Evolutionary conservation across 2,888 invertebrate species (phyloP).

Genomic region (Scelioninae gen. 1): DNA sequence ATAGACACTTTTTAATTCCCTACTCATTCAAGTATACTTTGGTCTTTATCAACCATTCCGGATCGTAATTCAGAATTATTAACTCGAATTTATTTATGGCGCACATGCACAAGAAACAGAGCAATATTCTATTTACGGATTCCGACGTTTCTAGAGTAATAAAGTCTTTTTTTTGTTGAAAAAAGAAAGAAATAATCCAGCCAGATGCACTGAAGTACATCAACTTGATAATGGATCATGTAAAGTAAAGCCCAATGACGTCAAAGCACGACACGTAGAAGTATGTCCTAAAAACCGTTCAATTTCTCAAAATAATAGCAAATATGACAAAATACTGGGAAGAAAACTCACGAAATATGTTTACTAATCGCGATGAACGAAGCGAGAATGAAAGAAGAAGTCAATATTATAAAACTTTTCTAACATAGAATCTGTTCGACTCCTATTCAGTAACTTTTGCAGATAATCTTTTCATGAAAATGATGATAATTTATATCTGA

Average conservation of each 20-base stretch:
- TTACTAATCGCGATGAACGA: not conserved
- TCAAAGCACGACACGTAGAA: slow-evolving; percentile 5
- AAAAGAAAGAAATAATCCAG: slow-evolving; percentile 13
- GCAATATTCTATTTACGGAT: slow-evolving; percentile 12
- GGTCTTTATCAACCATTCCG: slow-evolving; percentile 18
- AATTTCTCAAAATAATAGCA: slow-evolving; percentile 27
- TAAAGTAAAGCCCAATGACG: slow-evolving; percentile 21
- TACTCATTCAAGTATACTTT: slow-evolving; percentile 18
- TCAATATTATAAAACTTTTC: not conserved
- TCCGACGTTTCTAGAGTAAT: slow-evolving; percentile 11
- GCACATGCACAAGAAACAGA: not conserved
- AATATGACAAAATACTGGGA: slow-evolving; percentile 6
- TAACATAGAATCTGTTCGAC: not conserved
- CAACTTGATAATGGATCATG: slow-evolving; percentile 6
- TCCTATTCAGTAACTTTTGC: not conserved
- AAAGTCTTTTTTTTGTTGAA: slow-evolving; percentile 22
- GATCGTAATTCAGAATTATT: slow-evolving; percentile 10
- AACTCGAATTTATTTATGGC: slow-evolving; percentile 19
- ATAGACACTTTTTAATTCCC: slow-evolving; percentile 55
- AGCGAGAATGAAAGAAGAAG: not conserved
- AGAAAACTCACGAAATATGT: slow-evolving; percentile 15
- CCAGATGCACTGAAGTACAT: slow-evolving; percentile 15
- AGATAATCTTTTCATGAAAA: not conserved
- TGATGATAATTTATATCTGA: not conserved
- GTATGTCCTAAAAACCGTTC: slow-evolving; percentile 8